These are phyloP conservation scores for Drosophila sp. DNA, from an alignment of 1,140 invertebrate species.

Conservation along the genomic window DNA sequence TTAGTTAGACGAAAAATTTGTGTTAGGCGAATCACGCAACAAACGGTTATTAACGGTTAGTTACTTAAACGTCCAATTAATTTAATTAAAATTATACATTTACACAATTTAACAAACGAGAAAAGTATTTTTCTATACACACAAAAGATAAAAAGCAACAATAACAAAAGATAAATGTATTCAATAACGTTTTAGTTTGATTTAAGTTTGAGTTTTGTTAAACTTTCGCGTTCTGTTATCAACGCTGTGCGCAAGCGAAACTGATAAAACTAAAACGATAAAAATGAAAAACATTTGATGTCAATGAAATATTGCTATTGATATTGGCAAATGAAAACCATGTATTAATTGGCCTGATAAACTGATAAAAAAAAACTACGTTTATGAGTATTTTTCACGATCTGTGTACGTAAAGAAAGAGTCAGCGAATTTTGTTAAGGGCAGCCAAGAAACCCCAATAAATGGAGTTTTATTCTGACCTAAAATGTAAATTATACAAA, in stretches of 20 bases:
- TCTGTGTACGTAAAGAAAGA: slow-evolving; percentile 56
- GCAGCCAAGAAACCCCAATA: neutral
- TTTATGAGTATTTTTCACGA: slow-evolving; percentile 66
- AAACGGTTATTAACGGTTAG: slow-evolving; percentile 82
- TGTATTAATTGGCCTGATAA: slow-evolving; percentile 70
- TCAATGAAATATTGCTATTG: slow-evolving; percentile 42
- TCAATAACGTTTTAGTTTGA: slow-evolving; percentile 46
- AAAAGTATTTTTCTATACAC: slow-evolving; percentile 69
- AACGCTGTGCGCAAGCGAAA: slow-evolving; percentile 80
- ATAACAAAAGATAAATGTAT: slow-evolving; percentile 18
- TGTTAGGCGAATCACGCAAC: slow-evolving; percentile 17
- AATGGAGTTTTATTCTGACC: slow-evolving; percentile 9
- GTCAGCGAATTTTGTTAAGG: slow-evolving; percentile 21
- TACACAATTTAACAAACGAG: slow-evolving; percentile 40
- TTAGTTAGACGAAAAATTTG: slow-evolving; percentile 69
- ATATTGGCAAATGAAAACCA: slow-evolving; percentile 66
- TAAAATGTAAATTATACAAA: slow-evolving; percentile 60
- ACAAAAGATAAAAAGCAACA: slow-evolving; percentile 5
- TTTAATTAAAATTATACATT: slow-evolving; percentile 65
- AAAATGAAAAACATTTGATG: slow-evolving; percentile 21
- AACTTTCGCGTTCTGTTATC: slow-evolving; percentile 71
- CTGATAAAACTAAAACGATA: slow-evolving; percentile 41
- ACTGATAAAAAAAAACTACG: slow-evolving; percentile 26
- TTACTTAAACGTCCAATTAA: slow-evolving; percentile 84
- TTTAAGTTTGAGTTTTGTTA: slow-evolving; percentile 66